These are phyloP conservation scores for Falco columbarius DNA, from an alignment of 2,797 vertebrate genomes.

Conservation along the genomic window DNA sequence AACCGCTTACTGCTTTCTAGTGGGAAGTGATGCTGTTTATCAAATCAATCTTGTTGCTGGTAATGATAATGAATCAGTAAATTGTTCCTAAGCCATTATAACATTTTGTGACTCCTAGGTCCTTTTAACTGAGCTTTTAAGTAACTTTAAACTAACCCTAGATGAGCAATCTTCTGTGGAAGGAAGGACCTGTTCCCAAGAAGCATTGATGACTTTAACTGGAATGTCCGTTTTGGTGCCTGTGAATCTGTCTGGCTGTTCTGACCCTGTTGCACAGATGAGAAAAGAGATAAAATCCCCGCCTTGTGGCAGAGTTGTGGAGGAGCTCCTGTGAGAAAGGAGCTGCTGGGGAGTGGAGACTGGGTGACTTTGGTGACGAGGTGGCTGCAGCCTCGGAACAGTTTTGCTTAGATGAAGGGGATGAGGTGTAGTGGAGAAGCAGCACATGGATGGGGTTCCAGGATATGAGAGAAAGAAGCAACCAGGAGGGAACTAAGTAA, in stretches of 20 bases:
- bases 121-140: neutral
- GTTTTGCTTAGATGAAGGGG: neutral
- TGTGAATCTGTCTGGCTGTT: neutral
- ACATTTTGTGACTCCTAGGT: neutral
- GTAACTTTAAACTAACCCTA: no score
- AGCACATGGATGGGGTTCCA: neutral
- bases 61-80: neutral
- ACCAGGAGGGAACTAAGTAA: neutral
- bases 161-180: neutral
- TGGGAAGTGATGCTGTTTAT: neutral
- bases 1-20: neutral
- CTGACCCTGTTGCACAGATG: neutral
- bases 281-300: neutral
- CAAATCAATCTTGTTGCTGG: neutral
- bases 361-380: neutral
- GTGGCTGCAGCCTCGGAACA: neutral
- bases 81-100: neutral
- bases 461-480: neutral
- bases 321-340: neutral
- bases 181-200: rapidly evolving
- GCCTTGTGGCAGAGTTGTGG: neutral
- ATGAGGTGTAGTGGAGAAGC: neutral
- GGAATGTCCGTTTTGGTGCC: neutral
- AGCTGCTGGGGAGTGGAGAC: neutral
- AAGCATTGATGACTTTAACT: rapidly evolving